Evolutionary conservation across 2,888 invertebrate genomes (phyloP), one percentile per base, ranked within the genome.

Genomic region (Latrodectus hesperus): DNA sequence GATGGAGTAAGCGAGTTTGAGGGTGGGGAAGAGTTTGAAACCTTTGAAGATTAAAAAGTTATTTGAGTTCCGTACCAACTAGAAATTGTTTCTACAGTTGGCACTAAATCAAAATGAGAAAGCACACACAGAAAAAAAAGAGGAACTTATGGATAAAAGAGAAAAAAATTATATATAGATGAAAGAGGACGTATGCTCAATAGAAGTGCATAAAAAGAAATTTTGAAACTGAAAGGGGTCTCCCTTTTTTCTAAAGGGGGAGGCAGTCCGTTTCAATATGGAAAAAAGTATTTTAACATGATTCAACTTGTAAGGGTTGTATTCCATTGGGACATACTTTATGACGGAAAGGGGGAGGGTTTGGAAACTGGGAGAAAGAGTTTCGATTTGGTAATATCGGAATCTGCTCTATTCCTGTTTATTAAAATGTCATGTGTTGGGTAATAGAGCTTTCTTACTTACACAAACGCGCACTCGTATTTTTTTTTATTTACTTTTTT

Each of bases 1-100:
- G 73, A 87, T 87, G 22, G 86, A 81, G 86, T 80, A 55, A 53
- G 17, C 17, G 74, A 53, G 65, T 52, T 55, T 64, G 38, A 64
- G 74, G 64, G 75, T 51, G 53, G 49, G 75, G 51, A 16, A 55
- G 26, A 17, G 16, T 12, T 38, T 14, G 38, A 64, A 51, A 51
- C 71, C 71, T 49, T 60, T n/a, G 22, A 77, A 87, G 86, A 87
- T 87, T 87, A 87, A 81, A 87, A 87, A 87, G 86, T 87, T 87
- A 87, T 87, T 87, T 87, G 81, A 87, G 81, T 87, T 87, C 71
- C 81, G 68, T 71, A 67, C 72, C 67, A 70, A 26, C 22, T 75
- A 76, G 72, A 87, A 87, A 81, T 87, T 81, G 81, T 82, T 87
- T 73, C 49, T 64, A 16, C 77, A 65, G 70, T 80, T 55, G 67